Evolutionary conservation across 2,113 vertebrate species (phyloP).

Genomic region (Cnemophilus loriae): DNA sequence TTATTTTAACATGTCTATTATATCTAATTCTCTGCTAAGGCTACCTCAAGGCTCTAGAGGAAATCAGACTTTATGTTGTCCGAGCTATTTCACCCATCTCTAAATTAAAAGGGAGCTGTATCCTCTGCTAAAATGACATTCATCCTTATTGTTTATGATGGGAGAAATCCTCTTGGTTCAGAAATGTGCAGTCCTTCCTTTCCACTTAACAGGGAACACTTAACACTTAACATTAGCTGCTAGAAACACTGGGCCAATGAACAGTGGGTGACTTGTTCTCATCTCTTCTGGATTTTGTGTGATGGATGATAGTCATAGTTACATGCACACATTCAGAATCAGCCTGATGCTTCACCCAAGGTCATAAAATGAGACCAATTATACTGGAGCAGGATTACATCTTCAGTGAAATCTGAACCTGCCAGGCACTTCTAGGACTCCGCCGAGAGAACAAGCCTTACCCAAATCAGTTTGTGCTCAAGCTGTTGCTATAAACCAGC

Average conservation of each 20-base stretch:
- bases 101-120: background rate
- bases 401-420: background rate
- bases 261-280: background rate
- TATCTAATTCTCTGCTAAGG: conserved; percentile 7
- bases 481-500: background rate
- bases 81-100: background rate
- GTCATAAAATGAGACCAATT: background rate
- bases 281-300: background rate
- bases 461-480: background rate
- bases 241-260: background rate
- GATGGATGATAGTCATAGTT: background rate
- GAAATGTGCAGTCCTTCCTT: background rate
- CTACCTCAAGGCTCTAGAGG: background rate
- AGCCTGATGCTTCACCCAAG: background rate
- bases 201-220: background rate
- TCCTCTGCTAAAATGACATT: background rate
- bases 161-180: background rate
- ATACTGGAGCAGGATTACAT: background rate
- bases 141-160: background rate
- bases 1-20: conserved; percentile 9
- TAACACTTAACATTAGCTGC: background rate
- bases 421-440: background rate
- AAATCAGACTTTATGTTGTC: conserved; percentile 4
- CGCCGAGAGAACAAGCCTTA: background rate
- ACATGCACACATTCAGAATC: background rate